Conservation (phyloP, 2,113 vertebrate species). For the Drymodes brunneopygia region DNA sequence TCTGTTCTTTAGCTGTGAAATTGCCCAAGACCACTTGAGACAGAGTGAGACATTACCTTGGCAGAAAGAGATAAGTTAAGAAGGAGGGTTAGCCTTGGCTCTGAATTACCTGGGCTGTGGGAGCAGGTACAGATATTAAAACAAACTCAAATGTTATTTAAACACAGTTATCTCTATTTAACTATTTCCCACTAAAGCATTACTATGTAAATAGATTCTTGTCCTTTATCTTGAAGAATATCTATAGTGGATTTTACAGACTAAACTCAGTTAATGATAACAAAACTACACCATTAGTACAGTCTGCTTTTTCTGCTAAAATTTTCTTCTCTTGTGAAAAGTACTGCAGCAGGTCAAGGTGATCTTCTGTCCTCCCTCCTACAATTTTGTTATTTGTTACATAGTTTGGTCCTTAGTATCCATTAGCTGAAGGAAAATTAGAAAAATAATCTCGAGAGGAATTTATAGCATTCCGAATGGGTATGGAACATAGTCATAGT, state of each 20-base stretch:
- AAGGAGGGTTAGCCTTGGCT: conserved; percentile 36
- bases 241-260: conserved; percentile 22
- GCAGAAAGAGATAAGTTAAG: conserved; percentile 48
- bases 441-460: background rate
- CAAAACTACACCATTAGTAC: conserved; percentile 35
- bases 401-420: conserved; percentile 2
- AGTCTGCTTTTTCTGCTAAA: conserved; percentile 20
- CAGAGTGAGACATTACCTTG: conserved; percentile 55
- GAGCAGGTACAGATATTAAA: conserved; percentile 43
- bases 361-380: background rate
- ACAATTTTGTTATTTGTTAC: background rate
- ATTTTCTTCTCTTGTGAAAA: background rate
- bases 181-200: conserved; percentile 32
- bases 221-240: conserved; percentile 32
- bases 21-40: conserved; percentile 65
- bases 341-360: background rate
- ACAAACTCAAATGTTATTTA: conserved; percentile 28
- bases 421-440: conserved; percentile 6
- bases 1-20: conserved; percentile 62
- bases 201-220: conserved; percentile 12
- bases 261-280: conserved; percentile 47
- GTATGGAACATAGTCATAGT: background rate
- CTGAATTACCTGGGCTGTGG: conserved; percentile 38
- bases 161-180: conserved; percentile 47
- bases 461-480: background rate